Base-by-base conservation (phyloP, 2,888 invertebrate species). In the Busseola fusca region DNA sequence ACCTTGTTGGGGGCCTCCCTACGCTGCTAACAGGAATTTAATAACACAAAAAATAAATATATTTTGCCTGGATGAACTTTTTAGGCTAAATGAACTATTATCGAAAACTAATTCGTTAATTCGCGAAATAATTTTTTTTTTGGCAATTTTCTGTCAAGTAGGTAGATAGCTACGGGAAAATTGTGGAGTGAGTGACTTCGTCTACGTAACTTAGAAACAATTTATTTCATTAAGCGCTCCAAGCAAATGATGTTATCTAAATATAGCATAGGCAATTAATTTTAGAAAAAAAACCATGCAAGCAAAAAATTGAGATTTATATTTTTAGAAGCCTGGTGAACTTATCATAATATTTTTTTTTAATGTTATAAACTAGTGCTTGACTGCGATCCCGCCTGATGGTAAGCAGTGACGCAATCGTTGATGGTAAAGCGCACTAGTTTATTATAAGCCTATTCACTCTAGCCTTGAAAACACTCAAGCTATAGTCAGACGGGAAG, bases 191-290 rank as follows among this genome's bases (percentile, higher is more conserved):
- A 42, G 6, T 62, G 34, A 9, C 34, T 37, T 1, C 34, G 34
- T 37, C 50, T 62, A 45, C n/a, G 27, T 69, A 37, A 63, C 58
- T 37, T 45, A 58, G 37, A 69, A 52, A 37, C 7, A 76, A 63
- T 76, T 63, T 54, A 30, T 50, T 48, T 21, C 3, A 27, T 45
- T 74, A 48, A 18, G 7, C 14, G 0, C 6, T 34, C 9, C 16
- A 50, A 12, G 21, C 2, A 54, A 73, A 64, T 37, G 14, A 58
- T n/a, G 37, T 59, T 27, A 37, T 40, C 27, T 37, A 65, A 52
- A 74, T 64, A 40, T 34, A 70, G n/a, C 7, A 40, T 40, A 16
- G 14, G 16, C 30, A 50, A 40, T 42, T 10, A 21, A 21, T 42
- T 16, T 4, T 12, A 50, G 3, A n/a, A 71, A 16, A 18, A 48